Conservation (phyloP, 2,888 invertebrate species). For the Toxonevra muliebris region DNA sequence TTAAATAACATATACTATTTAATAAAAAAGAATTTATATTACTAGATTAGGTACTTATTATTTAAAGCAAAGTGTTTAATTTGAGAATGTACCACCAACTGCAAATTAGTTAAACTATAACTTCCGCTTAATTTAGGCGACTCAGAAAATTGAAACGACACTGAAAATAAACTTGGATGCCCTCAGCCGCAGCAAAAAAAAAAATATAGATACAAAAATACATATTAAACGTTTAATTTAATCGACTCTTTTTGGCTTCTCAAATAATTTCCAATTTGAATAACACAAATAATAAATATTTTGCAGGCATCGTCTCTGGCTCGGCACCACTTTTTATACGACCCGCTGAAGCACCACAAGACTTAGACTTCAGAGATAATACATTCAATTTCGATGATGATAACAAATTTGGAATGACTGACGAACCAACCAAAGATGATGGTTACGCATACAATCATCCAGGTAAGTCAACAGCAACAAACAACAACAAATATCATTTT, state of each 20-base stretch:
- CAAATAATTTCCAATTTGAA: conserved; percentile 1
- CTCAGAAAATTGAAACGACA: too few species aligned
- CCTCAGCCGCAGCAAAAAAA: too few species aligned
- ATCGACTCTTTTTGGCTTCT: not conserved
- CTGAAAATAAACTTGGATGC: too few species aligned
- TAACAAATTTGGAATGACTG: conserved; percentile 44
- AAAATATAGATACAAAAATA: too few species aligned
- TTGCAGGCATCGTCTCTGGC: conserved; percentile 58
- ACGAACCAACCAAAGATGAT: conserved; percentile 46
- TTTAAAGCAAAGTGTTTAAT: too few species aligned
- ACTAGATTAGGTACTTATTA: too few species aligned
- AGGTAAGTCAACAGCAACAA: conserved; percentile 44
- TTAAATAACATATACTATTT: too few species aligned
- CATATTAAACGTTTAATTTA: too few species aligned
- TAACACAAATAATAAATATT: conserved; percentile 6
- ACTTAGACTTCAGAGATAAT: conserved; percentile 79
- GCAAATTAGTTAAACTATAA: too few species aligned
- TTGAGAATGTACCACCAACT: too few species aligned
- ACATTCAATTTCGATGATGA: conserved; percentile 69
- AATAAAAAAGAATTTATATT: too few species aligned
- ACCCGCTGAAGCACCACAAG: conserved; percentile 68
- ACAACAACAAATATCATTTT: not conserved
- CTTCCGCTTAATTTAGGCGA: too few species aligned
- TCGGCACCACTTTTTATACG: conserved; percentile 61
- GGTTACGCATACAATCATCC: conserved; percentile 57